Conservation (phyloP, 2,888 invertebrate species). For the Drepanosiphum platanoidis region DNA sequence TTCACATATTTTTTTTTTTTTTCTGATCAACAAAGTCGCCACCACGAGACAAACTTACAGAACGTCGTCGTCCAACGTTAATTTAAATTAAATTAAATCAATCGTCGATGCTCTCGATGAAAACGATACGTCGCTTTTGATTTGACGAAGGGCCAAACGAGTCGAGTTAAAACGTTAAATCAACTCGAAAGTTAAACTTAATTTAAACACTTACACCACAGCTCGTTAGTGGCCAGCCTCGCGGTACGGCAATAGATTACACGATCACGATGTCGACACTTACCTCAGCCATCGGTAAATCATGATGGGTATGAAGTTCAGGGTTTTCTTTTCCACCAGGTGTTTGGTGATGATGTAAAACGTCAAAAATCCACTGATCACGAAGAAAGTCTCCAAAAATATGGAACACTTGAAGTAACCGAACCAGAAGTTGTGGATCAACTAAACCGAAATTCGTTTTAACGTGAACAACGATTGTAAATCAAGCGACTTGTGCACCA, state of each 20-base stretch:
- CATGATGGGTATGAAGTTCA: constrained; percentile 53
- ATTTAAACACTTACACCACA: too few relatives aligned
- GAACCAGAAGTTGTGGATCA: constrained; percentile 49
- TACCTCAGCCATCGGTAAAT: constrained; percentile 60
- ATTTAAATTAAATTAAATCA: too few relatives aligned
- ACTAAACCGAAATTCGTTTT: constrained; percentile 11
- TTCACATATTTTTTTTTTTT: background rate
- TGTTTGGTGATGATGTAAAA: constrained; percentile 63
- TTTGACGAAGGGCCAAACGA: too few relatives aligned
- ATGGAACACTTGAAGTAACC: constrained; percentile 60
- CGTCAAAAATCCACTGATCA: constrained; percentile 65
- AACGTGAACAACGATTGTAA: background rate
- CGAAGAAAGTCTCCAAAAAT: constrained; percentile 66
- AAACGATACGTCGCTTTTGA: too few relatives aligned
- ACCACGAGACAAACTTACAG: too few relatives aligned
- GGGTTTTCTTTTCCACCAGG: constrained; percentile 28
- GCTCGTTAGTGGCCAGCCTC: too few relatives aligned
- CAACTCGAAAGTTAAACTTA: background rate
- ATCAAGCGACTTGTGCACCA: background rate
- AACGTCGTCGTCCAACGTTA: too few relatives aligned
- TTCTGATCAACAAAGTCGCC: background rate
- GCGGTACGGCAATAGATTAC: background rate
- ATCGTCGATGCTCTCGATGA: too few relatives aligned
- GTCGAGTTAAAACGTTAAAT: background rate
- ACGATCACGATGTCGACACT: background rate